phyloP scores from a whole-genome alignment of 2,888 invertebrate species.

The Linnaemya vulpina region DNA sequence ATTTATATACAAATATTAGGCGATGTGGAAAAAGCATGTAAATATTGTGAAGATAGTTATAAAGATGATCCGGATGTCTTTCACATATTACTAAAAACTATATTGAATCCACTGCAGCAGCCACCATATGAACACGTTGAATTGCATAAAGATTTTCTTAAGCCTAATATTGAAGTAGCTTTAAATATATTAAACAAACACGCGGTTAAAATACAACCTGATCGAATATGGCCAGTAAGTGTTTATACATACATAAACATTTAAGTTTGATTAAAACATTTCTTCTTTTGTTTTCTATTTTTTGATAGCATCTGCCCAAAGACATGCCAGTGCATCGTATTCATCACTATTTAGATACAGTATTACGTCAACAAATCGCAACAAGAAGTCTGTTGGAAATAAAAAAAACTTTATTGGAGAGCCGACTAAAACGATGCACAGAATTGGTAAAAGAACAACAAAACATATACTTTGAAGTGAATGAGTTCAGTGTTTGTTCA shows the following conservation, averaged over 20 bases:
- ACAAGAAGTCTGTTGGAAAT: slow-evolving; percentile 90
- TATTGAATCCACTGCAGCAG: slow-evolving; percentile 84
- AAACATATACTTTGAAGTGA: slow-evolving; percentile 91
- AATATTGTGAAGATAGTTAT: slow-evolving; percentile 91
- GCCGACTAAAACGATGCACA: slow-evolving; percentile 92
- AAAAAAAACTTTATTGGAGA: slow-evolving; percentile 91
- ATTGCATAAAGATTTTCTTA: slow-evolving; percentile 86
- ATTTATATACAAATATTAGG: slow-evolving; percentile 95
- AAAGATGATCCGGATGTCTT: slow-evolving; percentile 81
- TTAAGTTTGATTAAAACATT: neutral
- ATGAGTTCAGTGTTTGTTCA: slow-evolving; percentile 93
- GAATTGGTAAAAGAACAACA: slow-evolving; percentile 91
- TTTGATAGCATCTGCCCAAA: slow-evolving; percentile 89
- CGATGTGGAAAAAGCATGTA: slow-evolving; percentile 91
- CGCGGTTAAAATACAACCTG: slow-evolving; percentile 92
- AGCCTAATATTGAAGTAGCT: slow-evolving; percentile 91
- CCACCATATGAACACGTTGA: slow-evolving; percentile 81
- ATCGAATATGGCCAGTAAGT: slow-evolving; percentile 85
- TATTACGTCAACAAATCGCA: slow-evolving; percentile 89
- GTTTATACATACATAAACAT: neutral
- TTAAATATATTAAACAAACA: slow-evolving; percentile 91
- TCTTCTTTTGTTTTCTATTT: slow-evolving; percentile 25
- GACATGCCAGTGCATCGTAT: slow-evolving; percentile 90
- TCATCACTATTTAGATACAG: slow-evolving; percentile 90
- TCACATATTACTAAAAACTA: slow-evolving; percentile 81